Evolutionary conservation across 2,888 invertebrate species (phyloP).

Genomic region (Plusia festucae): DNA sequence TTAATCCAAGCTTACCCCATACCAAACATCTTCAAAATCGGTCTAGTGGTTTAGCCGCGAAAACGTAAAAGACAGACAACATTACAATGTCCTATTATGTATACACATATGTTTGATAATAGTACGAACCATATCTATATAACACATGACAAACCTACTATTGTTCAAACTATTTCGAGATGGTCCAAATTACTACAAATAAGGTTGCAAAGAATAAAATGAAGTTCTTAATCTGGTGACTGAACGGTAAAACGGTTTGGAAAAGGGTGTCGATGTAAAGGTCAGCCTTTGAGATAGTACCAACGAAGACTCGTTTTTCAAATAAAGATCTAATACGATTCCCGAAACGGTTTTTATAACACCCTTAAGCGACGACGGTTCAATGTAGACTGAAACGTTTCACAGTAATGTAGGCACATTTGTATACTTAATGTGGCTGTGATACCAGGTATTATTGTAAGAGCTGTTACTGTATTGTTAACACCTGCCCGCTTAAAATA

Average conservation of each 20-base stretch:
- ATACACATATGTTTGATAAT: no score
- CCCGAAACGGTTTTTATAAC: slow-evolving; percentile 23
- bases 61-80: no score
- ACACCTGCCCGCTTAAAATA: background rate
- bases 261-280: slow-evolving; percentile 54
- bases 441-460: background rate
- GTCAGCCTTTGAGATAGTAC: slow-evolving; percentile 49
- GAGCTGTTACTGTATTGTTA: no score
- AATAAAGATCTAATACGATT: slow-evolving; percentile 41
- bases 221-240: slow-evolving; percentile 46
- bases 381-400: slow-evolving; percentile 1
- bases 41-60: no score
- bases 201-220: slow-evolving; percentile 37
- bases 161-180: background rate
- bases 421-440: background rate
- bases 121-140: no score
- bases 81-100: no score
- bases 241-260: slow-evolving; percentile 43
- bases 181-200: slow-evolving; percentile 6
- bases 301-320: slow-evolving; percentile 34
- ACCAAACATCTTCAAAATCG: no score
- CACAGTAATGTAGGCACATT: background rate
- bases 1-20: no score
- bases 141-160: no score
- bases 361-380: slow-evolving; percentile 7